Evolutionary conservation across 2,888 invertebrate genomes (phyloP).

Genomic region (Galeopsomyia nigrocyanea): DNA sequence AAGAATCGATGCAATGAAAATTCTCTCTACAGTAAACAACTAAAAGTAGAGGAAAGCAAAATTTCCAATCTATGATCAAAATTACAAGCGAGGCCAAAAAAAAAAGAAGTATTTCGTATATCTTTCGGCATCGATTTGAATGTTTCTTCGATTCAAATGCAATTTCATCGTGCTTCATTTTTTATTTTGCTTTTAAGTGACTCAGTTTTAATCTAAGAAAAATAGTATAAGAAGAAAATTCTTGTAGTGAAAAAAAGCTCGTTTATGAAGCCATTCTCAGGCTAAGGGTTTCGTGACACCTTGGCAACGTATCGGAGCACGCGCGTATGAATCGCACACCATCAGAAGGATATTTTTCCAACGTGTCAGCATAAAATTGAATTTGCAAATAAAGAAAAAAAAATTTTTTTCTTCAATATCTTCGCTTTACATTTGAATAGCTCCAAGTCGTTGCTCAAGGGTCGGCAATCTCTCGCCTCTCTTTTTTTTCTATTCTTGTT

Average conservation of each 20-base stretch:
- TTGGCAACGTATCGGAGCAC: too few relatives aligned
- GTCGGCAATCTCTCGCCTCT: slow-evolving; percentile 16
- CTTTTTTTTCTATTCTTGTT: slow-evolving; percentile 5
- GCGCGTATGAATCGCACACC: too few relatives aligned
- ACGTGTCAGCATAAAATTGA: background rate
- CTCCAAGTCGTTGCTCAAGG: slow-evolving; percentile 26
- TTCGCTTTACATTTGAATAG: slow-evolving; percentile 7
- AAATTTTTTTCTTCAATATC: background rate
- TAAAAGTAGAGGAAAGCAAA: slow-evolving; percentile 3
- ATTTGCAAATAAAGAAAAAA: slow-evolving; percentile 3
- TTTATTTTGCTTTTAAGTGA: background rate
- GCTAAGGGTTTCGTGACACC: too few relatives aligned
- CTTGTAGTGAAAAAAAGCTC: too few relatives aligned
- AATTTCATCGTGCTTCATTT: slow-evolving; percentile 26
- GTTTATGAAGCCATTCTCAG: too few relatives aligned
- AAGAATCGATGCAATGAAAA: slow-evolving; percentile 35
- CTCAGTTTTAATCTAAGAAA: slow-evolving; percentile 7
- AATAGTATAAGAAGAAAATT: too few relatives aligned
- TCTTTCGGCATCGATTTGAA: slow-evolving; percentile 12
- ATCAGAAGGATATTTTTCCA: background rate
- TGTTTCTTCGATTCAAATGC: background rate
- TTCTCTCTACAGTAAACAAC: slow-evolving; percentile 13
- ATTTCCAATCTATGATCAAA: slow-evolving; percentile 6
- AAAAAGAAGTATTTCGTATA: background rate
- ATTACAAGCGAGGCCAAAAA: slow-evolving; percentile 3